Percentiles rank a stretch among this genome's conserved stretches.
Evolutionary conservation across 2,888 invertebrate species (phyloP).

Genomic region (Heliconius sara): DNA sequence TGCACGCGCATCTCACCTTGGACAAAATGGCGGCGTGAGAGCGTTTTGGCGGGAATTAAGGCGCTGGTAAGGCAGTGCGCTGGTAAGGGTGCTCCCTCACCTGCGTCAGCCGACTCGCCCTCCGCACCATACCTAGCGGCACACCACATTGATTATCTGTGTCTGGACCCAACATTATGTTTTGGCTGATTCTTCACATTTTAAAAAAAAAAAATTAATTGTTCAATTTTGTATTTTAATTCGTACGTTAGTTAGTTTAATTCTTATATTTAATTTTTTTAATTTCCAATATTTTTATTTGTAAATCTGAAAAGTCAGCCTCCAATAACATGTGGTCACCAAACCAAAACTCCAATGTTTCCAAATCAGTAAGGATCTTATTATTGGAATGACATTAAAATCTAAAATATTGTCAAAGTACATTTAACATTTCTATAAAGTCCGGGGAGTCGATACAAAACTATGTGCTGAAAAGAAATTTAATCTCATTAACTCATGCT

Average conservation of each 20-base stretch:
- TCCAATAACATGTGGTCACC: constrained; percentile 1
- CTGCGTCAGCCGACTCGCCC: constrained; percentile 93
- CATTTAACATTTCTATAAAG: constrained; percentile 29
- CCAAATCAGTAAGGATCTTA: constrained; percentile 7
- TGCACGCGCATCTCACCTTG: constrained; percentile 82
- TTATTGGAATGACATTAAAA: constrained; percentile 32
- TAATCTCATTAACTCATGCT: constrained; percentile 63
- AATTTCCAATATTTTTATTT: not conserved
- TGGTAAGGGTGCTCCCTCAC: constrained; percentile 99
- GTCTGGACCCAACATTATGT: constrained; percentile 50
- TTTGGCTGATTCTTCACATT: constrained; percentile 24
- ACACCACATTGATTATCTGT: constrained; percentile 77
- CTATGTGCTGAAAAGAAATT: constrained; percentile 77
- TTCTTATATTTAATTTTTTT: too few species aligned
- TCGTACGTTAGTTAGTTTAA: too few species aligned
- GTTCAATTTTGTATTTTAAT: not conserved
- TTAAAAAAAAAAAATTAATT: too few species aligned
- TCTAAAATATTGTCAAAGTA: not conserved
- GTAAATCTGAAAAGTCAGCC: constrained; percentile 24
- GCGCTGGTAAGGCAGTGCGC: constrained; percentile 92
- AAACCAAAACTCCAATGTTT: constrained; percentile 14
- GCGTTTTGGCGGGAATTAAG: constrained; percentile 82
- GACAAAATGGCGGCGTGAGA: constrained; percentile 83
- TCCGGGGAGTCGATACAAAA: constrained; percentile 50
- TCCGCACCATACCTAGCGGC: constrained; percentile 93